Evolutionary conservation across 2,113 vertebrate species (phyloP), one percentile per base, ranked within the genome.

Genomic region (Oriolus oriolus): DNA sequence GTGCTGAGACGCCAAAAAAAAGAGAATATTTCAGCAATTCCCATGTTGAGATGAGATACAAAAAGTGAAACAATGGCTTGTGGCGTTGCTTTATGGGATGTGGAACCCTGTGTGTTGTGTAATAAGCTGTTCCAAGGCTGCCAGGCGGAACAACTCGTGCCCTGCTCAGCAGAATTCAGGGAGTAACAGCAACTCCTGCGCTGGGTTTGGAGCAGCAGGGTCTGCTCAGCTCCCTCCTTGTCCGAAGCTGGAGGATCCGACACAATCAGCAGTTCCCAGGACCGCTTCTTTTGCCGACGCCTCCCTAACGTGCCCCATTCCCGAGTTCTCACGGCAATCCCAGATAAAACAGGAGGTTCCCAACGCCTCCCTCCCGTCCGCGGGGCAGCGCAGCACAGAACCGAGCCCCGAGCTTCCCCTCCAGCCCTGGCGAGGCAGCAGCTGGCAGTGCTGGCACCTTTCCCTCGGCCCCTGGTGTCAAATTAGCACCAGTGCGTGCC

Each of bases 131-230:
- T 90, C 79, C 93, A 78, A 90, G 71, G 68, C 66, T 66, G 54
- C 9, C 11, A 59, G 60, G 88, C 85, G 78, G 96, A 93, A 96
- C 90, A 94, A 81, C 50, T 63, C 49, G 60, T 92, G 95, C 92
- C 90, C 83, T 80, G 69, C 87, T 73, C 85, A 86, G 82, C 85
- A 70, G 42, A 85, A 39, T 78, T 53, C 59, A 1, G 79, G 82
- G 50, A 89, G 75, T 19, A 39, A 28, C 75, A 86, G 87, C 82
- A 92, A 37, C 47, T 86, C 82, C 78, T 88, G 64, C 20, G 7
- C 74, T 45, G 69, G 13, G 1, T 21, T 73, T 30, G 88, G 39
- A 74, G 91, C 71, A n/a, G 65, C 1, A 4, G 59, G 27, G 57
- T 12, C 74, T 22, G 60, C 68, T 19, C 26, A 16, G 64, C 49